Evolutionary conservation across 2,797 vertebrate genomes (phyloP).

Genomic region (Danio albolineatus): DNA sequence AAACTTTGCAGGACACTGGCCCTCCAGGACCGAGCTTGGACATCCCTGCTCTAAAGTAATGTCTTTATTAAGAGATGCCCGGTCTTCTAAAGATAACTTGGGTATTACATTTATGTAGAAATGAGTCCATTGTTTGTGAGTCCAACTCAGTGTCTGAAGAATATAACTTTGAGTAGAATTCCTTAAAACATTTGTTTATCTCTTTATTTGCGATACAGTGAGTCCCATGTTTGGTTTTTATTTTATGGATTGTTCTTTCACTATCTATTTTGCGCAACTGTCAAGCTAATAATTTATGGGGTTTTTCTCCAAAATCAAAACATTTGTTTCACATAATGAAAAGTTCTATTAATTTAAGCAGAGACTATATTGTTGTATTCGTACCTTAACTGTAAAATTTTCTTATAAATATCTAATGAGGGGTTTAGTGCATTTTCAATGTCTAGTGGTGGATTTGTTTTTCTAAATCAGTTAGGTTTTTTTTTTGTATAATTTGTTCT

Average conservation of each 20-base stretch:
- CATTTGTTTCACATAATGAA: slow-evolving; percentile 9
- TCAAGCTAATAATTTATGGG: slow-evolving; percentile 30
- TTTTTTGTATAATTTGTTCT: slow-evolving; percentile 24
- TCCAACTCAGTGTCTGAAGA: neutral
- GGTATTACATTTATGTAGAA: neutral
- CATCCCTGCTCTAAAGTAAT: no score
- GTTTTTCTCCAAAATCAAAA: slow-evolving; percentile 31
- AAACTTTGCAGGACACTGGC: no score
- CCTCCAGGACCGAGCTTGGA: no score
- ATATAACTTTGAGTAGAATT: neutral
- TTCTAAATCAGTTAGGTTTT: slow-evolving; percentile 18
- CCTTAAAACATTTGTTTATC: slow-evolving; percentile 12
- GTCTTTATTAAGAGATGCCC: neutral
- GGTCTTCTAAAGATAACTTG: neutral
- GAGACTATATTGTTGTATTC: neutral
- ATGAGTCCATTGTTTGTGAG: neutral
- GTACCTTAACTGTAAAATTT: slow-evolving; percentile 2
- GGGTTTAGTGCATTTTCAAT: no score
- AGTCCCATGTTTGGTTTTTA: neutral
- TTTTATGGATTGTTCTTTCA: slow-evolving; percentile 12
- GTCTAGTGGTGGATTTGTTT: neutral
- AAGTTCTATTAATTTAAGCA: slow-evolving; percentile 10
- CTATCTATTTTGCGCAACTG: slow-evolving; percentile 14
- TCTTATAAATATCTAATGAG: slow-evolving; percentile 1
- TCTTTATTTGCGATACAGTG: neutral